Evolutionary conservation across 2,888 invertebrate genomes (phyloP).

Genomic region (Torymus texanus): DNA sequence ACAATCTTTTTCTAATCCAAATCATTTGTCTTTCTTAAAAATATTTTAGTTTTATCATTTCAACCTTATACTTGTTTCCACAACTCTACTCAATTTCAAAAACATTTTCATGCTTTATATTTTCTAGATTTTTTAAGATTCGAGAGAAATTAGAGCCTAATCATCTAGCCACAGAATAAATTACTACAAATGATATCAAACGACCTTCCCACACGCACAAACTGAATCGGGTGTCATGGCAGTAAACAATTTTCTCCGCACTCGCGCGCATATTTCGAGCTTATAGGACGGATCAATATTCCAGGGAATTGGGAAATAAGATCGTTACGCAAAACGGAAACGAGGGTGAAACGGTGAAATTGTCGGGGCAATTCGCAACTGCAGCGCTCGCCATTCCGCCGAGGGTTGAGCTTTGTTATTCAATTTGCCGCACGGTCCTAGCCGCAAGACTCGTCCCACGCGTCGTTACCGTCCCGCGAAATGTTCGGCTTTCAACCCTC

Average conservation of each 20-base stretch:
- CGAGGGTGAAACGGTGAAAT: slow-evolving; percentile 55
- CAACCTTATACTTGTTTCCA: too few relatives aligned
- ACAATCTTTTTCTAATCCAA: too few relatives aligned
- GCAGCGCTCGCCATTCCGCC: slow-evolving; percentile 31
- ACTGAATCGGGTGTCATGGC: background rate
- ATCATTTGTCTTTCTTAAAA: too few relatives aligned
- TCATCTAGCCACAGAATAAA: background rate
- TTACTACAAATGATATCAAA: background rate
- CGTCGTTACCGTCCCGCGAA: slow-evolving; percentile 8
- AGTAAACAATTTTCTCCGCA: slow-evolving; percentile 61
- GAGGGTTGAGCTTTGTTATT: slow-evolving; percentile 74
- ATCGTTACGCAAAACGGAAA: slow-evolving; percentile 72
- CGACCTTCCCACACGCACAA: slow-evolving; percentile 1
- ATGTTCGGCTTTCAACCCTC: background rate
- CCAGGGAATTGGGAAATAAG: slow-evolving; percentile 69
- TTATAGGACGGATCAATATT: slow-evolving; percentile 71
- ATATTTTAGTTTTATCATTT: too few relatives aligned
- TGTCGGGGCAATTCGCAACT: slow-evolving; percentile 55
- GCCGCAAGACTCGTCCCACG: slow-evolving; percentile 14
- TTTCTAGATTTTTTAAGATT: too few relatives aligned
- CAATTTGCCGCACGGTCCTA: slow-evolving; percentile 64
- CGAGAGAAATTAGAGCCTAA: too few relatives aligned
- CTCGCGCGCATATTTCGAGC: slow-evolving; percentile 49
- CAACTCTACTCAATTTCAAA: too few relatives aligned
- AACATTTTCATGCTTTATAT: too few relatives aligned